phyloP scores from a whole-genome alignment of 2,113 vertebrate species.

The Eurystomus gularis region DNA sequence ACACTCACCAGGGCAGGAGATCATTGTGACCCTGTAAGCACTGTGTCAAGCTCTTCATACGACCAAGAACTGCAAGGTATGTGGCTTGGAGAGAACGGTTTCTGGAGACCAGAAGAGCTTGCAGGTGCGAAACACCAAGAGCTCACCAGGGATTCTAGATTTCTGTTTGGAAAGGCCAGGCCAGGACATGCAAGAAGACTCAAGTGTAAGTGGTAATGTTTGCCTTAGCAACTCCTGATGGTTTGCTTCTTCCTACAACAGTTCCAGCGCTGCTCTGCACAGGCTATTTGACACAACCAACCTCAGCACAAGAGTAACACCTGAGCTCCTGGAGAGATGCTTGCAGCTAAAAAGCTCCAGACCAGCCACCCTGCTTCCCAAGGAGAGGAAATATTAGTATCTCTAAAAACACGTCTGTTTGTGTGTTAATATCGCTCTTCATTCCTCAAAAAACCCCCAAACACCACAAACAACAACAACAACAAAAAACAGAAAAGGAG shows the following conservation, averaged over 20 bases:
- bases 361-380: neutral
- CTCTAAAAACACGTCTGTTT: neutral
- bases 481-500: neutral
- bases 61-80: neutral
- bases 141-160: neutral
- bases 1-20: neutral
- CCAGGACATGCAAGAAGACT: neutral
- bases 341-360: neutral
- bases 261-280: accelerated
- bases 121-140: neutral
- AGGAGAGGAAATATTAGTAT: accelerated
- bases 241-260: neutral
- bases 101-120: neutral
- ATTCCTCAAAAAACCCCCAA: neutral
- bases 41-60: accelerated
- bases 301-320: neutral
- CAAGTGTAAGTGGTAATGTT: neutral
- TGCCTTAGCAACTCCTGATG: neutral
- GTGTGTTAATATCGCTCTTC: neutral
- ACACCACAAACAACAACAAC: neutral
- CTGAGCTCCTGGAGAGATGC: neutral
- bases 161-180: neutral
- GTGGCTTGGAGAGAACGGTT: neutral
- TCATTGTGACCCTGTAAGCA: neutral
- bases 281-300: neutral